phyloP scores from a whole-genome alignment of 2,888 invertebrate genomes.

The Dryadula phaetusa region DNA sequence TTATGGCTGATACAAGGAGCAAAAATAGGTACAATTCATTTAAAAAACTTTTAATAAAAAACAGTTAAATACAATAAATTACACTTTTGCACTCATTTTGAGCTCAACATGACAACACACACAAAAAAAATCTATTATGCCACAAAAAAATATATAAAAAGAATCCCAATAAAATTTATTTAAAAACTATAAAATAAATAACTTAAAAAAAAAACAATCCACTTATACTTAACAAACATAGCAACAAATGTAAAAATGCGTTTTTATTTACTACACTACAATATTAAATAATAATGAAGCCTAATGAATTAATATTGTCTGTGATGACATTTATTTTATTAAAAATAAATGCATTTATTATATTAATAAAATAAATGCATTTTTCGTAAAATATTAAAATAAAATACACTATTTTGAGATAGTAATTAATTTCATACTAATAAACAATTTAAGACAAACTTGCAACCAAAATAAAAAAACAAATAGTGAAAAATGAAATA shows the following conservation, averaged over 20 bases:
- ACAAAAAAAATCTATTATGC: not conserved
- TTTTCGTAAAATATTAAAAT: too few species aligned
- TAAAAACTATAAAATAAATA: not conserved
- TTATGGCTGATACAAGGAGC: not conserved
- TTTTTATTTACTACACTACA: slow-evolving; percentile 6
- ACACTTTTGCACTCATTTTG: slow-evolving; percentile 37
- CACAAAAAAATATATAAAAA: not conserved
- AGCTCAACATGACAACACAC: slow-evolving; percentile 18
- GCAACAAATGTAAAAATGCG: slow-evolving; percentile 6
- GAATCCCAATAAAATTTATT: not conserved
- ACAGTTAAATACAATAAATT: slow-evolving; percentile 48
- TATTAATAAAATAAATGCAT: too few species aligned
- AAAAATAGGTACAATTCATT: not conserved
- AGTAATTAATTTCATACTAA: too few species aligned
- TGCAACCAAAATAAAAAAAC: too few species aligned
- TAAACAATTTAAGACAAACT: too few species aligned
- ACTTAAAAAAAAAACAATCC: slow-evolving; percentile 14
- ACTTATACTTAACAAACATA: slow-evolving; percentile 5
- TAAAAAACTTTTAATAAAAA: slow-evolving; percentile 46
- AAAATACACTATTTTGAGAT: too few species aligned
- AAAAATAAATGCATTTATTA: too few species aligned
- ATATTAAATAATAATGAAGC: not conserved
- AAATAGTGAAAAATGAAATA: too few species aligned
- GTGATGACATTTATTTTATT: too few species aligned
- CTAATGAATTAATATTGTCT: too few species aligned